Percentiles rank a stretch among this genome's conserved stretches.
Evolutionary conservation across 2,113 vertebrate genomes (phyloP).

Genomic region (Urocolius indicus): DNA sequence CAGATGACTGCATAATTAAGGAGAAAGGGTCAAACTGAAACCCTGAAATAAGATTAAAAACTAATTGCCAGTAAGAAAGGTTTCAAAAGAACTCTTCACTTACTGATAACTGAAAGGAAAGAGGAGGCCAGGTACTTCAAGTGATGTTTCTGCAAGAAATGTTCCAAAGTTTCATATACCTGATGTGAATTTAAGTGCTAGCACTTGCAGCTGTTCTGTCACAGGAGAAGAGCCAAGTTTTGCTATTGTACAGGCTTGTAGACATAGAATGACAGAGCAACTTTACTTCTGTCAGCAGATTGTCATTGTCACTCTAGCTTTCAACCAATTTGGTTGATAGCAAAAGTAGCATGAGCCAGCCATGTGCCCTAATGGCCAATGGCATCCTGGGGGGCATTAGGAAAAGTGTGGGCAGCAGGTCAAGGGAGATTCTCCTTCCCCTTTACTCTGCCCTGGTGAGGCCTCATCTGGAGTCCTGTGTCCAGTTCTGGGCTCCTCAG

Average conservation of each 20-base stretch:
- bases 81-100: background rate
- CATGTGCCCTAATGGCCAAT: no score
- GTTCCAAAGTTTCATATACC: background rate
- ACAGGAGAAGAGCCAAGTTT: background rate
- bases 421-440: no score
- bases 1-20: background rate
- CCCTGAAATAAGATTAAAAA: background rate
- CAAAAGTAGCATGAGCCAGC: no score
- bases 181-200: background rate
- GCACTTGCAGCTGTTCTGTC: background rate
- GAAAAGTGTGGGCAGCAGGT: no score
- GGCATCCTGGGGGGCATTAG: no score
- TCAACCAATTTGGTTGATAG: no score
- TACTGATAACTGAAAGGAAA: background rate
- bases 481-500: no score
- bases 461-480: no score
- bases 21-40: background rate
- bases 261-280: background rate
- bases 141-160: background rate
- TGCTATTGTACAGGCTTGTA: background rate
- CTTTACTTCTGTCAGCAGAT: background rate
- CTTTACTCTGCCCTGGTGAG: no score
- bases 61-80: background rate
- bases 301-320: background rate
- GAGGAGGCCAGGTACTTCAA: background rate